phyloP scores from a whole-genome alignment of 2,797 vertebrate genomes.

The Okamejei kenojei region DNA sequence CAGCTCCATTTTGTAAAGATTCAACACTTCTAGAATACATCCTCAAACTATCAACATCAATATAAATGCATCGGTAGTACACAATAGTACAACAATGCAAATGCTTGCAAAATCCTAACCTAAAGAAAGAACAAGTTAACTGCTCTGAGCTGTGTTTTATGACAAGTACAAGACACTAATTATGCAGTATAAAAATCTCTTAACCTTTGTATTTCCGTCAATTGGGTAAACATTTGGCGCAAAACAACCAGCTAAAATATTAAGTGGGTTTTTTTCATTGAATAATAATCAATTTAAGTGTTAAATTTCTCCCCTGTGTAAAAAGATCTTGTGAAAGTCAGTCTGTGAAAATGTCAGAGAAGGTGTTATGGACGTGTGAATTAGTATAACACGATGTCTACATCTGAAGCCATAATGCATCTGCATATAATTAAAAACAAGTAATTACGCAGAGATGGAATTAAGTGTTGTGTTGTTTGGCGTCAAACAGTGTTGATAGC shows the following conservation, averaged over 20 bases:
- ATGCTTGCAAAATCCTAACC: neutral
- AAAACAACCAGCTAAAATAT: conserved; percentile 33
- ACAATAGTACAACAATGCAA: neutral
- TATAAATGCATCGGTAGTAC: neutral
- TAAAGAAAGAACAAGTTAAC: neutral
- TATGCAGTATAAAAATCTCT: conserved; percentile 1
- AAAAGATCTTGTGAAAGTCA: neutral
- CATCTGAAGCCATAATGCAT: conserved; percentile 24
- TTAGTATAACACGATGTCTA: neutral
- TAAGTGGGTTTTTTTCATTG: conserved; percentile 4
- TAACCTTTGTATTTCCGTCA: conserved; percentile 25
- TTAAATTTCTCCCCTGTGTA: conserved; percentile 6
- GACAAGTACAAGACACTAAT: neutral
- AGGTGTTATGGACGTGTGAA: neutral
- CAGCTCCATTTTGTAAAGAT: neutral
- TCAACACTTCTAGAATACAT: neutral
- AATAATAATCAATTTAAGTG: conserved; percentile 23
- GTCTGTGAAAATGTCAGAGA: neutral
- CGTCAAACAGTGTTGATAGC: neutral
- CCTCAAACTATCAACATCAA: neutral
- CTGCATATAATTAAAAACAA: conserved; percentile 28
- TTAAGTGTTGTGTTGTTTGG: neutral
- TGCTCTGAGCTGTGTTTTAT: conserved; percentile 10
- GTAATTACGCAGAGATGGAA: neutral
- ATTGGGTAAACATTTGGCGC: conserved; percentile 12